phyloP scores from a whole-genome alignment of 1,140 invertebrate genomes.

The Andrena cerasifolii region DNA sequence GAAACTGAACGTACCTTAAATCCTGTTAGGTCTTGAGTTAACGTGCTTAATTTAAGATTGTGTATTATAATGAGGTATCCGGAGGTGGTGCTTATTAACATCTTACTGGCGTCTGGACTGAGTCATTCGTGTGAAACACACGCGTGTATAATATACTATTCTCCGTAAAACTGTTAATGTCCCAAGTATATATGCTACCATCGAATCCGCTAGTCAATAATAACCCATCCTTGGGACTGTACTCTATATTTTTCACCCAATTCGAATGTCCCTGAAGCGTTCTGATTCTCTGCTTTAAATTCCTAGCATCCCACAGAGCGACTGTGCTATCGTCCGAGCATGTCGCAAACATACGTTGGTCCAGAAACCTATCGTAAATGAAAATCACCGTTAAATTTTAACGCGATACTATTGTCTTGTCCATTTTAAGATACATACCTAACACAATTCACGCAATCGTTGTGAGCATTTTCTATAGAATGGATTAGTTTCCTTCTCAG shows the following conservation, averaged over 20 bases:
- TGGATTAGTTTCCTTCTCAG: conserved; percentile 89
- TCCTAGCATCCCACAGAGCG: conserved; percentile 95
- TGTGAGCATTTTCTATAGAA: conserved; percentile 91
- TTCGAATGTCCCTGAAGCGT: conserved; percentile 94
- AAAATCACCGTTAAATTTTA: conserved; percentile 21
- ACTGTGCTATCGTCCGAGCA: conserved; percentile 97
- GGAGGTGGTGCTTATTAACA: conserved; percentile 94
- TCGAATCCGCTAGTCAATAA: conserved; percentile 96
- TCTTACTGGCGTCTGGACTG: conserved; percentile 91
- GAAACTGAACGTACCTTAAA: conserved; percentile 87
- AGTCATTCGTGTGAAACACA: conserved; percentile 92
- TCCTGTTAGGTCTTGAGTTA: conserved; percentile 90
- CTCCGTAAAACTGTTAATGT: conserved; percentile 93
- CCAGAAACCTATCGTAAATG: conserved; percentile 88
- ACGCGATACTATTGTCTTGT: neutral
- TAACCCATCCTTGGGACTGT: conserved; percentile 92
- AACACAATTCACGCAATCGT: conserved; percentile 96
- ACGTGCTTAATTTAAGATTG: conserved; percentile 90
- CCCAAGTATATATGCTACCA: conserved; percentile 96
- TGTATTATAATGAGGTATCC: conserved; percentile 96
- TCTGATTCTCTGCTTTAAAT: conserved; percentile 89
- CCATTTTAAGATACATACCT: conserved; percentile 84
- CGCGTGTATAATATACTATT: conserved; percentile 90
- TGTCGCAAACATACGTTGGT: conserved; percentile 93
- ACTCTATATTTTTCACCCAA: conserved; percentile 99